Conservation (phyloP, 2,888 invertebrate genomes). For the Andricus quercusramuli region DNA sequence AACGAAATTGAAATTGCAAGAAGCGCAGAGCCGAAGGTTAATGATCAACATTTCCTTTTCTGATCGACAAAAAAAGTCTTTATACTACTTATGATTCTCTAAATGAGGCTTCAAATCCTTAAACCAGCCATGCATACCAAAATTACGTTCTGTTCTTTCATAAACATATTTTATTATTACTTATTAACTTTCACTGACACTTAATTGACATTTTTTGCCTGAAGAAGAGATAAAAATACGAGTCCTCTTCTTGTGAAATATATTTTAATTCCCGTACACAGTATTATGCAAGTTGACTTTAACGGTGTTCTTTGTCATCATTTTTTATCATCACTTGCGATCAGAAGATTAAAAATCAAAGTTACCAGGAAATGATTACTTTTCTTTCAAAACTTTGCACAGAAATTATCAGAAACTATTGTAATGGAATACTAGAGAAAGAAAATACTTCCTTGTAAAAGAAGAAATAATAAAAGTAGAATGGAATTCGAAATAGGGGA, state of each 20-base stretch:
- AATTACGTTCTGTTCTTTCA: not conserved
- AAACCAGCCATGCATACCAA: not conserved
- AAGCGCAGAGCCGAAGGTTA: not conserved
- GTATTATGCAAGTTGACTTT: slow-evolving; percentile 1
- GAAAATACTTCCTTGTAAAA: not conserved
- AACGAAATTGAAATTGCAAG: not conserved
- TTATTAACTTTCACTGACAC: slow-evolving; percentile 1
- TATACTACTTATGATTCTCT: not conserved
- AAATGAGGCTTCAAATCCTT: not conserved
- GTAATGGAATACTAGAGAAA: no score
- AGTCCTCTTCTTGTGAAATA: not conserved
- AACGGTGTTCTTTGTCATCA: no score
- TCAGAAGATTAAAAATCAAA: no score
- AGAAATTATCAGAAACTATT: no score
- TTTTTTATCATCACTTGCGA: no score
- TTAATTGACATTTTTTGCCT: slow-evolving; percentile 14
- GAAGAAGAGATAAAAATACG: not conserved
- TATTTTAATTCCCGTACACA: not conserved
- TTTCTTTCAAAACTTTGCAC: no score
- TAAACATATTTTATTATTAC: not conserved
- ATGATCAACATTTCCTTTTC: not conserved
- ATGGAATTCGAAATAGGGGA: not conserved
- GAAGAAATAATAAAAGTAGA: not conserved
- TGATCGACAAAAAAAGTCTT: not conserved
- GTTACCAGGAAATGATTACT: no score